These are phyloP conservation scores for Hirudo medicinalis DNA, from an alignment of 1,140 invertebrate genomes.

Conservation along the genomic window DNA sequence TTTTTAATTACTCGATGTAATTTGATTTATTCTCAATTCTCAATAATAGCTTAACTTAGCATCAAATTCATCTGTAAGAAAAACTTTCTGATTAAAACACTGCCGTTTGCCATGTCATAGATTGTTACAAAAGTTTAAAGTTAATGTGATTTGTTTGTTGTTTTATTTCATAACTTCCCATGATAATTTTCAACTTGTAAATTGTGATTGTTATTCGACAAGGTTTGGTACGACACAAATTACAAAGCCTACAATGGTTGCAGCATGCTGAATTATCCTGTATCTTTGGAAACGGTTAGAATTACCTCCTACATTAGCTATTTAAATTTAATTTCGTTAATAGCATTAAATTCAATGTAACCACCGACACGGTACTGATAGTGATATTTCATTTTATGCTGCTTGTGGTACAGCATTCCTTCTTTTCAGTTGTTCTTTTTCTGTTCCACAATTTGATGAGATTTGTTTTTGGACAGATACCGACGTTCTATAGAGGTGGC, in stretches of 20 bases:
- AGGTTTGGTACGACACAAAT: background rate
- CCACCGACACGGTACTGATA: background rate
- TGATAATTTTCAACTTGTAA: background rate
- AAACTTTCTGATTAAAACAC: too few relatives aligned
- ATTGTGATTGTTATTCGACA: background rate
- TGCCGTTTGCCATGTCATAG: background rate
- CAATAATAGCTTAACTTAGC: too few relatives aligned
- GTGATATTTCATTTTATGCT: background rate
- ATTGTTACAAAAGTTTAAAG: background rate
- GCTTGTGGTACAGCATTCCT: background rate
- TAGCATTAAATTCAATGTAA: background rate
- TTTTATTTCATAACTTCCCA: background rate
- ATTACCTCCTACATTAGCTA: too few relatives aligned
- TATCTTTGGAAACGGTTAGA: slow-evolving; percentile 1
- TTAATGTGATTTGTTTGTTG: slow-evolving; percentile 4
- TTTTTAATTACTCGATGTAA: background rate
- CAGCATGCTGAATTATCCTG: background rate
- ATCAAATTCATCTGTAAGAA: too few relatives aligned
- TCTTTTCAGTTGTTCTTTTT: slow-evolving; percentile 4
- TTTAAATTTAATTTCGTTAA: background rate
- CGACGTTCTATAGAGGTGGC: slow-evolving; percentile 50
- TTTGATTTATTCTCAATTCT: slow-evolving; percentile 29
- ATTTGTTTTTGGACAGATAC: slow-evolving; percentile 19
- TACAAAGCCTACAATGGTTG: slow-evolving; percentile 1
- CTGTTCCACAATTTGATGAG: background rate